phyloP scores from a whole-genome alignment of 2,113 vertebrate species.

The Myocastor coypus region DNA sequence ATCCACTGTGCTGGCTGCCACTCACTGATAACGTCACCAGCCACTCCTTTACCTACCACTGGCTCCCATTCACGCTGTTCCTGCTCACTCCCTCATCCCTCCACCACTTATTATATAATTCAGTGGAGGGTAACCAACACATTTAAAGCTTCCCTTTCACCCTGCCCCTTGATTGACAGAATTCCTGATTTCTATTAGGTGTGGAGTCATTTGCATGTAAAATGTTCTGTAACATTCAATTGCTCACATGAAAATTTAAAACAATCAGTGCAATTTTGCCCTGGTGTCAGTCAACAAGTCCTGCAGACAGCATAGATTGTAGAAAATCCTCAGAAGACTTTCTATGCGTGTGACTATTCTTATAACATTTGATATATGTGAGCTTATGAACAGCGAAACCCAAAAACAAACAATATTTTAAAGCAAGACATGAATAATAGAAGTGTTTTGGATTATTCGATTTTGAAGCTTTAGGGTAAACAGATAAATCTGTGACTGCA shows the following conservation, averaged over 20 bases:
- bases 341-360: not conserved
- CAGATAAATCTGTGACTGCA: not conserved
- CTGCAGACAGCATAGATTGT: not conserved
- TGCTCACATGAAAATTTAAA: conserved; percentile 66
- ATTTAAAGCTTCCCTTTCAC: conserved; percentile 64
- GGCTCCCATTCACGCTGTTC: conserved; percentile 55
- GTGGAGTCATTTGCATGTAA: conserved; percentile 70
- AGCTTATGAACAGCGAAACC: not conserved
- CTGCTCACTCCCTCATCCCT: conserved; percentile 51
- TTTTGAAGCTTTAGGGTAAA: conserved; percentile 64
- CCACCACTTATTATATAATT: conserved; percentile 70
- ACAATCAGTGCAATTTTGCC: conserved; percentile 52
- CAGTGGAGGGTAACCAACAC: conserved; percentile 65
- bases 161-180: conserved; percentile 65
- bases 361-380: conserved; percentile 28
- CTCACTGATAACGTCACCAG: conserved; percentile 62
- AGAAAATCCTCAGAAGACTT: not conserved
- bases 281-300: conserved; percentile 20
- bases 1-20: conserved; percentile 50
- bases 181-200: conserved; percentile 71
- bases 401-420: not conserved
- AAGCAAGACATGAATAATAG: not conserved
- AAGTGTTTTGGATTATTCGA: not conserved
- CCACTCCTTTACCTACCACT: conserved; percentile 63
- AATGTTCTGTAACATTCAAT: conserved; percentile 69